These are phyloP conservation scores for Leptopilina syphax DNA, from an alignment of 2,888 invertebrate genomes.

Conservation along the genomic window DNA sequence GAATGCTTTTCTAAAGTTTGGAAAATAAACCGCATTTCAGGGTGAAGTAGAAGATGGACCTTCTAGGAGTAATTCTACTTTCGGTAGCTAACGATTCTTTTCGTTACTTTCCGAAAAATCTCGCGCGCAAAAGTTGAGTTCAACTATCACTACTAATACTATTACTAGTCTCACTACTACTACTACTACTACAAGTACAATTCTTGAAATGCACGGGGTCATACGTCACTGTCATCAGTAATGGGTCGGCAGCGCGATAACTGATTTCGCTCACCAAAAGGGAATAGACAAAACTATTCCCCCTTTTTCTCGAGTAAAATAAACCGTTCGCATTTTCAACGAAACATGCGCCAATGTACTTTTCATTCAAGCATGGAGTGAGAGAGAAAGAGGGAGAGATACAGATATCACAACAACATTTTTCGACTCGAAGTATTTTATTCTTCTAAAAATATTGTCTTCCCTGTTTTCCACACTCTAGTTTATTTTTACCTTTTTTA, in stretches of 20 bases:
- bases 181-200: no score
- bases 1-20: neutral
- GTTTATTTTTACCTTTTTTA: no score
- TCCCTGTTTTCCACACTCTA: no score
- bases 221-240: slow-evolving; percentile 32
- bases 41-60: slow-evolving; percentile 20
- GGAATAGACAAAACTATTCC: slow-evolving; percentile 26
- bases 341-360: slow-evolving; percentile 26
- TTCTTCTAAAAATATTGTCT: no score
- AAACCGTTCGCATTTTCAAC: slow-evolving; percentile 16
- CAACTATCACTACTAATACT: no score
- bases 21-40: neutral
- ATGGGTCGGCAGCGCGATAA: slow-evolving; percentile 22
- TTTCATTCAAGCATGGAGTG: no score
- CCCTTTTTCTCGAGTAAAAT: neutral
- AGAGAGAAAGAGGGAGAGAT: no score
- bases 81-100: slow-evolving; percentile 34
- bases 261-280: slow-evolving; percentile 21
- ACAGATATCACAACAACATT: no score
- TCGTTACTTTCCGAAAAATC: slow-evolving; percentile 17
- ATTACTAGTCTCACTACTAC: no score
- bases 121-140: slow-evolving; percentile 9
- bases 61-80: slow-evolving; percentile 26
- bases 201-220: neutral
- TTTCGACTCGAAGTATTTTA: no score